Evolutionary conservation across 2,797 vertebrate genomes (phyloP), one percentile per base, ranked within the genome.

Genomic region (Pempheris klunzingeri): DNA sequence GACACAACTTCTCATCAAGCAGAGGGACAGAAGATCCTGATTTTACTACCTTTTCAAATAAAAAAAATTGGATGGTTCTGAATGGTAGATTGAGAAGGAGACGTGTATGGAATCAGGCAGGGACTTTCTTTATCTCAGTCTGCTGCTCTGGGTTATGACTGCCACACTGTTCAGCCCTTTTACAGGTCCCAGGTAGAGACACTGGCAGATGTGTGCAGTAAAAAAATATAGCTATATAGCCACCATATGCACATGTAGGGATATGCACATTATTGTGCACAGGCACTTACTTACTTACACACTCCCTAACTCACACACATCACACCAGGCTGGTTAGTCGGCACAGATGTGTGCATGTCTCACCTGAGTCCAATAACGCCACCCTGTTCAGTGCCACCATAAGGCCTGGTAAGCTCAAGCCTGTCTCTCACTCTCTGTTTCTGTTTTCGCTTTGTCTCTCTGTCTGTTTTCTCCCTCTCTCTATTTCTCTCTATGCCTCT

Each of bases 161-260:
- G 94, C 93, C 90, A 89, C 93, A 94, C 95, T 93, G 90, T 95
- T 88, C 77, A 79, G 84, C 95, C 64, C 28, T 96, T 91, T 96
- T 96, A 97, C 94, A 80, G 95, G 94, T 95, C 96, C 96, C 96
- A 94, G 86, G 96, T 92, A 98, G 94, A 95, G 92, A 90, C 85
- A 92, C 93, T 93, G 95, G 96, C 97, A 98, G 97, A 96, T 98
- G 96, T 95, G 94, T 87, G 93, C 96, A 93, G 94, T 97, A 97
- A 97, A 95, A 95, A 95, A 92, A 66, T 57, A 80, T 94, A 93
- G 94, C 93, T 93, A 95, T 74, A 93, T 94, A 94, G 94, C 93
- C 96, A 94, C 91, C 91, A 92, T 95, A 93, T 95, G 95, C 95
- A 95, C 94, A 95, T 92, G 91, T 92, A 88, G 93, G 94, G 92